Conservation (phyloP, 2,113 vertebrate genomes). For the Xenotilapia longispinis region DNA sequence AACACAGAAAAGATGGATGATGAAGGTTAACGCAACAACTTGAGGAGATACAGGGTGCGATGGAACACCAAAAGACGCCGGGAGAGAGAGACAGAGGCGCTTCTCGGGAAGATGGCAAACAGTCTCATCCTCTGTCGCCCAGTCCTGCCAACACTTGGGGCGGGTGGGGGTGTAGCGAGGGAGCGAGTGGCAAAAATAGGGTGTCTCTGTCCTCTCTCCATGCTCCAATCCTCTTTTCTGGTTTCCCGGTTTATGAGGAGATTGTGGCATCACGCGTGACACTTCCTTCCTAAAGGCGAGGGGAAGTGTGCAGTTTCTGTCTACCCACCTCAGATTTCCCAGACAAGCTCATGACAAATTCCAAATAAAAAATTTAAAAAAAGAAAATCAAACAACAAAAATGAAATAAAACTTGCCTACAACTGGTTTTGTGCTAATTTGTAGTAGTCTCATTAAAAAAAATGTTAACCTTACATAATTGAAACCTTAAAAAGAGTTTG, state of each 20-base stretch:
- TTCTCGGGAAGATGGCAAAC: constrained; percentile 3
- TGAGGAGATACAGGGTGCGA: constrained; percentile 3
- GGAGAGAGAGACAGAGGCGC: neutral
- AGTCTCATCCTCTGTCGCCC: neutral
- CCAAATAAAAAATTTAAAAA: neutral
- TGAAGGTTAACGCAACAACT: constrained; percentile 1
- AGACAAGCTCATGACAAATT: constrained; percentile 13
- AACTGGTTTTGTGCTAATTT: neutral
- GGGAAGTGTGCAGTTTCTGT: neutral
- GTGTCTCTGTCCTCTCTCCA: constrained; percentile 5
- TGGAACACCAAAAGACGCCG: neutral
- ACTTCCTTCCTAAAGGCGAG: constrained; percentile 29
- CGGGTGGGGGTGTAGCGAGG: neutral
- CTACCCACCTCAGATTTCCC: neutral
- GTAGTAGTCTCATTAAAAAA: neutral
- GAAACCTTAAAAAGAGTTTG: constrained; percentile 7
- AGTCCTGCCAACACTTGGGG: neutral
- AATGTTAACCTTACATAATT: neutral
- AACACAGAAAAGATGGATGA: constrained; percentile 18
- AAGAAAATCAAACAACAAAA: neutral
- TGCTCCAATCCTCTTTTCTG: constrained; percentile 56
- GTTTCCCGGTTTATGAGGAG: constrained; percentile 35
- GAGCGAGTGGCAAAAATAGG: neutral
- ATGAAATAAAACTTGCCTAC: neutral
- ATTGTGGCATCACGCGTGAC: constrained; percentile 41